Evolutionary conservation across 2,888 invertebrate species (phyloP), one percentile per base, ranked within the genome.

Genomic region (Agrochola macilenta): DNA sequence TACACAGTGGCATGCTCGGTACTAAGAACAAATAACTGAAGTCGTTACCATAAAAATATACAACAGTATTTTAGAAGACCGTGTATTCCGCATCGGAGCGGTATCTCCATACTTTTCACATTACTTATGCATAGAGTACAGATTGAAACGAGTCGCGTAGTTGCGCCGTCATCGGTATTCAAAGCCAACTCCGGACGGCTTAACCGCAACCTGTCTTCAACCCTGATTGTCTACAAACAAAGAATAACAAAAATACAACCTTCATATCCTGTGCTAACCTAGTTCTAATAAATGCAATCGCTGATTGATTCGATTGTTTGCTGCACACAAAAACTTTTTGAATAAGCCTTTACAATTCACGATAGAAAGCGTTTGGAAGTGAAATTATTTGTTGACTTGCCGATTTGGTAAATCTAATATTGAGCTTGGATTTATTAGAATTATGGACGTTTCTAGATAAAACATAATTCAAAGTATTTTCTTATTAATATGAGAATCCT

Each of bases 61-160:
- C 93, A 93, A 92, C 93, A 92, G 94, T 95, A 95, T 95, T 95
- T 95, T 95, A 95, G 93, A 94, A 84, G 89, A 92, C 92, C 92
- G 92, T 93, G 92, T 95, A 92, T 93, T 92, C 93, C 93, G 94
- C 93, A 92, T 92, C 91, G 93, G 90, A 88, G 93, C 91, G 90
- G 92, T 91, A 94, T 95, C 94, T 95, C 95, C 95, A 95, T 95
- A 96, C 95, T 95, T 96, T 96, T 94, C 95, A 93, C 95, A 96
- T 96, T 96, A 96, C 93, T 96, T 96, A 96, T 96, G 96, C 96
- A 96, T 96, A 96, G 96, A 95, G 93, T 95, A 95, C 93, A 96
- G 96, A 96, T 96, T 96, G 96, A 95, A 96, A 94, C 95, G 95
- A 93, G 93, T 93, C 91, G 92, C 91, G 94, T 93, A 94, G 95